Evolutionary conservation across 2,888 invertebrate genomes (phyloP).

Genomic region (Lasius fuliginosus): DNA sequence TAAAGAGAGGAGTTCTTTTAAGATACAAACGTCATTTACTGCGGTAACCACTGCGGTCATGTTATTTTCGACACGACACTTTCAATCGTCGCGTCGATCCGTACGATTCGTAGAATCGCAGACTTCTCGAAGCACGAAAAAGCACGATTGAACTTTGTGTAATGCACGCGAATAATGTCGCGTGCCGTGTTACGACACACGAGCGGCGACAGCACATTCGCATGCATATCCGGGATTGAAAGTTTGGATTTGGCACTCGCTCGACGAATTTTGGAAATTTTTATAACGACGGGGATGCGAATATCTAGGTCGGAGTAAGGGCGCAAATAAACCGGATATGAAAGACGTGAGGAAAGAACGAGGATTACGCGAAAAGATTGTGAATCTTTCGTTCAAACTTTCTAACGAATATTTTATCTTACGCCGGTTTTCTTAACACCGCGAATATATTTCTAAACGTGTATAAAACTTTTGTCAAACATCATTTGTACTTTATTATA

Average conservation of each 20-base stretch:
- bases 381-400: not conserved
- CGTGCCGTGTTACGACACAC: not conserved
- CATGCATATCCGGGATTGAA: not conserved
- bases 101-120: not conserved
- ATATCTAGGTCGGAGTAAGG: not conserved
- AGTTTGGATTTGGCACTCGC: not conserved
- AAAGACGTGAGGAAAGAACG: not conserved
- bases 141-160: not conserved
- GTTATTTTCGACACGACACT: not conserved
- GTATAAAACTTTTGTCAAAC: not conserved
- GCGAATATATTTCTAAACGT: not conserved
- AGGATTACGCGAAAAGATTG: not conserved
- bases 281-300: not conserved
- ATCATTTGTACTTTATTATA: not conserved
- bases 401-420: not conserved
- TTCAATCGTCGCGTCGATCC: not conserved
- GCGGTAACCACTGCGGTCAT: not conserved
- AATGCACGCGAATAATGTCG: conserved; percentile 26
- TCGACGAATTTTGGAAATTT: conserved; percentile 17
- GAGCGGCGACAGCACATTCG: not conserved
- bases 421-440: not conserved
- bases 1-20: not conserved
- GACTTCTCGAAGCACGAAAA: not conserved
- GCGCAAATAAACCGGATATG: not conserved
- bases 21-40: conserved; percentile 5